Percentiles rank a stretch among this genome's conserved stretches.
Conservation (phyloP, 2,113 vertebrate genomes). For the Siniperca knerii region DNA sequence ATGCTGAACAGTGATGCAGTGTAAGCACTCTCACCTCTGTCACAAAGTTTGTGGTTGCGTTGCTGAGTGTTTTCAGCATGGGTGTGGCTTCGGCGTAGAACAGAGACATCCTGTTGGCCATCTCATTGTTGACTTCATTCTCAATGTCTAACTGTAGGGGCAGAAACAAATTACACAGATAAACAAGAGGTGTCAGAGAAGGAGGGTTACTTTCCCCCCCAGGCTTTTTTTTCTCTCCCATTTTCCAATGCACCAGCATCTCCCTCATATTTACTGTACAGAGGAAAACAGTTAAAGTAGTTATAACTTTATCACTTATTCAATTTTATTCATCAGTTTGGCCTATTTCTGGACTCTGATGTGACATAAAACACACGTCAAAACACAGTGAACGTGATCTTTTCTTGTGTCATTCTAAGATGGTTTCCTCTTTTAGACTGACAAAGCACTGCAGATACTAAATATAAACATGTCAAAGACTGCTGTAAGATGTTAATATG, state of each 20-base stretch:
- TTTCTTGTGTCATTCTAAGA: neutral
- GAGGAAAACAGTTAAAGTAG: neutral
- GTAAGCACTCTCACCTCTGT: constrained; percentile 86
- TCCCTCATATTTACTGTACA: neutral
- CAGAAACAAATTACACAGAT: neutral
- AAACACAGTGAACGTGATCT: neutral
- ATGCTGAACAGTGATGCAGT: neutral
- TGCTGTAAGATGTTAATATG: neutral
- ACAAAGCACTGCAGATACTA: neutral
- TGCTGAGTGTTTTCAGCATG: constrained; percentile 98
- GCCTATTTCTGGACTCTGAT: neutral
- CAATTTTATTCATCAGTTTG: neutral
- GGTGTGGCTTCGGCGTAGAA: constrained; percentile 99
- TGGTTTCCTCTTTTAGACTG: neutral
- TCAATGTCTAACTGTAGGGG: constrained; percentile 92
- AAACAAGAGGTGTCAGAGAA: neutral
- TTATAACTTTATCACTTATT: neutral
- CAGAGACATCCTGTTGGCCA: constrained; percentile 99
- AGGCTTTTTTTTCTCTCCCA: neutral
- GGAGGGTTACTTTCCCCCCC: neutral
- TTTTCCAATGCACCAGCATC: neutral
- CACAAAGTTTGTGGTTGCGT: constrained; percentile 97
- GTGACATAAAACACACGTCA: neutral
- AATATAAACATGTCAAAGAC: neutral
- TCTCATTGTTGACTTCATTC: constrained; percentile 98